Base-by-base conservation (phyloP, 2,888 invertebrate genomes). In the Deilephila elpenor region DNA sequence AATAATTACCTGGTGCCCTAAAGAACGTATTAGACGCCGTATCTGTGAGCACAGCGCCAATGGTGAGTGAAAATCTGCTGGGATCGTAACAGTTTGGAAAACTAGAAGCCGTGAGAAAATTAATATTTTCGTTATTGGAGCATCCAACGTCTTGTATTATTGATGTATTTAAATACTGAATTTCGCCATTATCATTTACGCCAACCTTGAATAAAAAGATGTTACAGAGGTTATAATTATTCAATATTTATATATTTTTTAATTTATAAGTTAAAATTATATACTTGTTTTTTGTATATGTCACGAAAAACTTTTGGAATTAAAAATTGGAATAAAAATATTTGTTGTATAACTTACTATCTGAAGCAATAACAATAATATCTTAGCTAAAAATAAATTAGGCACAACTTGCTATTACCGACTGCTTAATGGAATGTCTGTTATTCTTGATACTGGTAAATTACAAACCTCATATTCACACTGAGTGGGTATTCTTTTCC, bases 1-100 rank as follows among this genome's bases (percentile, higher is more conserved):
- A 37, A 37, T 51, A 20, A 32, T 32, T 84, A 96, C 97, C 96
- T 79, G 97, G 97, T 4, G 96, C 96, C 82, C 98, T 92, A 76
- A 96, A 96, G 72, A 95, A 96, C 0, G 97, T 96, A 78, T 97
- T 97, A 1, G 95, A 93, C 0, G 97, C 96, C 0, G 96, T 88
- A 83, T 98, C 96, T 0, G 97, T 97, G 25, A 94, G 85, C 0
- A 96, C 95, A 62, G 84, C 78, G 0, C 87, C 92, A 0, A 87
- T 87, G 71, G 84, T 92, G 1, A 94, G 79, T 59, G 91, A 92
- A 95, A 96, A 97, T 29, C 92, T 93, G 0, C 92, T 90, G 3
- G 86, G 78, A 70, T 95, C 91, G 82, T 97, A 96, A 79, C 96
- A 96, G 77, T 95, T 95, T 7, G 88, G 86, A 71, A 95, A 92